Base-by-base conservation (phyloP, 2,797 vertebrate genomes). In the Crocodylus rhombifer region DNA sequence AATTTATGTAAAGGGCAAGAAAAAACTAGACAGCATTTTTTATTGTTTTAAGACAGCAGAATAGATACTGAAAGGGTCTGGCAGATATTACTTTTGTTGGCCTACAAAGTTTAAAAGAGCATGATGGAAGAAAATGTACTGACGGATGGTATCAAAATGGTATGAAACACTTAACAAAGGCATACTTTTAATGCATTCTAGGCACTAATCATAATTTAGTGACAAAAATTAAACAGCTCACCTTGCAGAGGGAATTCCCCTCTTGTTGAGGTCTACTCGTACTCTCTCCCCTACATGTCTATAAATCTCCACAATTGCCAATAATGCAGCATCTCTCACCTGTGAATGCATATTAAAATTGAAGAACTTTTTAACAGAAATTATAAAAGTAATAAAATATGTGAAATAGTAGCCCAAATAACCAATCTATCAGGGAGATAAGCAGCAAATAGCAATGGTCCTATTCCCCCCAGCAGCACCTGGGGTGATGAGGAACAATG, bases 281-380 rank as follows among this genome's bases (percentile, higher is more conserved):
- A 99, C 98, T 97, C 96, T 98, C 88, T 99, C 99, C 90, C 99
- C 99, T 30, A 99, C 98, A 87, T 99, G 98, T 91, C 98, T 98
- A 93, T 99, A 99, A 95, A 99, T 98, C 93, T 99, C 99, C 96
- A 99, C 98, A 84, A 99, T 89, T 5, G 99, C 95, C 61, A 97
- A 96, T 92, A 98, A 97, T 82, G 99, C 98, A 81, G 99, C 98
- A 96, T 99, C 99, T 92, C 99, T 98, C 95, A 99, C 99, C 99
- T 99, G 96, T 57, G 71, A 96, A 94, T 15, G 20, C 67, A 95
- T 25, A 84, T 25, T 12, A 21, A 79, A 62, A 20, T 26, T 77
- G 79, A 21, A 84, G 10, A 81, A 78, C 6, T 86, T 80, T 71
- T 33, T 36, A 85, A 76, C 16, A 60, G n/a, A 56, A 90, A 76